Conservation (phyloP, 1,140 invertebrate genomes). For the Cataglyphis hispanica region DNA sequence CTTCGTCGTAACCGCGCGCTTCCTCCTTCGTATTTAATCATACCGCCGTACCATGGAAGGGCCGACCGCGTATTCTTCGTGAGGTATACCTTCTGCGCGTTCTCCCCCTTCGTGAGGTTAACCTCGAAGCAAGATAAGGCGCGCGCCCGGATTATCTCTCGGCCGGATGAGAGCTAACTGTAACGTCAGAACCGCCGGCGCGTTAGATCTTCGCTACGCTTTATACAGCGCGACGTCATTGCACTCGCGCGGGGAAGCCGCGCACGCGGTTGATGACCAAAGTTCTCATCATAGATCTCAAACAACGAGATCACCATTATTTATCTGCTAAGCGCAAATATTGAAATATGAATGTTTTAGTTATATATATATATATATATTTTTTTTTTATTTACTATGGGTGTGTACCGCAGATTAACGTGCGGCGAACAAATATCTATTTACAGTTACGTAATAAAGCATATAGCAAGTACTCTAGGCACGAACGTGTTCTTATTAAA, state of each 20-base stretch:
- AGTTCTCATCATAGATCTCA: neutral
- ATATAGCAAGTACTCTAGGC: neutral
- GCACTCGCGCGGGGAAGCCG: neutral
- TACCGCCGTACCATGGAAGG: neutral
- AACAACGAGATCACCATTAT: neutral
- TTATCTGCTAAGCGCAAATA: neutral
- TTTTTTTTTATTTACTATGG: too few species aligned
- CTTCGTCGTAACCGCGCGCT: constrained; percentile 61
- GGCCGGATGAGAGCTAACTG: constrained; percentile 48
- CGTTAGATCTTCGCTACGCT: constrained; percentile 44
- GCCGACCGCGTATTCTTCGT: constrained; percentile 32
- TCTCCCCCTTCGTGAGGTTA: constrained; percentile 37
- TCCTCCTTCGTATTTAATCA: constrained; percentile 70
- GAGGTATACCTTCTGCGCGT: constrained; percentile 44
- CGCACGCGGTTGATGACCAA: neutral
- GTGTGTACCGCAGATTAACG: neutral
- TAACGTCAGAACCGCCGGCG: constrained; percentile 53
- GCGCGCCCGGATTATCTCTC: constrained; percentile 22
- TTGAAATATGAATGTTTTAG: neutral
- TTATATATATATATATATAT: too few species aligned
- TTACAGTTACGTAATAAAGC: neutral
- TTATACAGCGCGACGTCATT: constrained; percentile 42
- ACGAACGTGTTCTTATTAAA: constrained; percentile 12
- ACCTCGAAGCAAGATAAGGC: constrained; percentile 41
- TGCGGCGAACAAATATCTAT: neutral